These are phyloP conservation scores for Trachythela sp. DNA, from an alignment of 64 coral and sea anemone species.

Conservation along the genomic window DNA sequence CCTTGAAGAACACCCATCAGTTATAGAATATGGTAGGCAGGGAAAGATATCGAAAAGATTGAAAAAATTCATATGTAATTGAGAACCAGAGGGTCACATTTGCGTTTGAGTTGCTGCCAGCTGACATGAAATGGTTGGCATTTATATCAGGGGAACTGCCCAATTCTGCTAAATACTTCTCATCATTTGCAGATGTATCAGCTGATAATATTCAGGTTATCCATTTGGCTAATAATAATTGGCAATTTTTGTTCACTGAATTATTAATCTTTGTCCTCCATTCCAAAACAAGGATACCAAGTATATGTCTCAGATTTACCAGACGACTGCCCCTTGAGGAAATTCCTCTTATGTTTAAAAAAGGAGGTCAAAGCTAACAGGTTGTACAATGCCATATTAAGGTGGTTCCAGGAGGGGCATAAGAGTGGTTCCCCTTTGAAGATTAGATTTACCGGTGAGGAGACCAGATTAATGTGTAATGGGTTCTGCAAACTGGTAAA, in stretches of 20 bases:
- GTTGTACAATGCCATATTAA: conserved; percentile 35
- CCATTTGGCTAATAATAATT: not conserved
- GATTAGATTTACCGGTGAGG: conserved; percentile 37
- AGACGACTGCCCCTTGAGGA: conserved; percentile 24
- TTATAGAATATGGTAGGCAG: conserved; percentile 47
- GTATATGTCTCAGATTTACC: conserved; percentile 6
- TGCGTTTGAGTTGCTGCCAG: no score
- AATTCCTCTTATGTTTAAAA: conserved; percentile 41
- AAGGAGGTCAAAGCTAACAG: conserved; percentile 30
- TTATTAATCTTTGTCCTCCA: not conserved
- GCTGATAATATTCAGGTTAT: not conserved
- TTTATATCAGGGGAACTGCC: no score
- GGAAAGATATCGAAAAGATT: conserved; percentile 28
- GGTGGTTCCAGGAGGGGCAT: conserved; percentile 35
- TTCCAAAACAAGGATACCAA: conserved; percentile 23
- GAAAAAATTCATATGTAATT: conserved; percentile 29
- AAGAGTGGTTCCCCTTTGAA: conserved; percentile 17
- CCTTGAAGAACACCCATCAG: conserved; percentile 22
- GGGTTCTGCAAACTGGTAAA: conserved; percentile 24
- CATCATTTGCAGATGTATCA: not conserved
- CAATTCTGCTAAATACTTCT: no score
- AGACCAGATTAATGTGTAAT: not conserved
- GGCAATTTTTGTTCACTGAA: conserved; percentile 3
- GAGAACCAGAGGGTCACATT: not conserved
- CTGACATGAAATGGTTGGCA: no score